Base-by-base conservation (phyloP, 2,888 invertebrate species). In the Sesamia inferens region DNA sequence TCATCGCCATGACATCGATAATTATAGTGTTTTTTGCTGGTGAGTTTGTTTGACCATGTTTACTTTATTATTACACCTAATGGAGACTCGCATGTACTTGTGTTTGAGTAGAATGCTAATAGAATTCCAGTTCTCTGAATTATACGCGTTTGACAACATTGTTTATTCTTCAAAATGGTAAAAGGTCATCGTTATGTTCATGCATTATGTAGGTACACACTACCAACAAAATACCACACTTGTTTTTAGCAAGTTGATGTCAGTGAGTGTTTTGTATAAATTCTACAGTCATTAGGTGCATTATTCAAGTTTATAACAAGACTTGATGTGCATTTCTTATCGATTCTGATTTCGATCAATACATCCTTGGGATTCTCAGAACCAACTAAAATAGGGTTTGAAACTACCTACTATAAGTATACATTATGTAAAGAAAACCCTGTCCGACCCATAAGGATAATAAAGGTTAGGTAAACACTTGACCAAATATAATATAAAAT, bases 1-100 rank as follows among this genome's bases (percentile, higher is more conserved):
- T 86, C 83, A 84, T 85, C 87, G 87, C 88, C 90, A 96, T 95
- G 95, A 88, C 88, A 90, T 84, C 88, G 71, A 88, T 86, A 86
- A 88, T 84, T 88, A 87, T 92, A 78, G 81, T 92, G 78, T 86
- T 94, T 89, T 93, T 94, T 92, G 88, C 92, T 76, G 95, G 95
- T 96, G 82, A 96, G 95, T 94, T 89, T 77, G 62, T 83, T 84
- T 85, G 77, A 76, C 42, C 47, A 39, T 74, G 64, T 76, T 61
- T 78, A 66, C 63, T 69, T 72, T 62, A 57, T 51, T 76, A 54
- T 59, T 57, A 64, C 47, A 19, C 58, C 13, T 71, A 59, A 51
- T 66, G 31, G 13, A 66, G 16, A 51, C 24, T n/a, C 1, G 19
- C n/a, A 10, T 42, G 13, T 62, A 22, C 57, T 57, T 55, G 59